phyloP scores from a whole-genome alignment of 2,888 invertebrate genomes.

The Neoaliturus tenellus region DNA sequence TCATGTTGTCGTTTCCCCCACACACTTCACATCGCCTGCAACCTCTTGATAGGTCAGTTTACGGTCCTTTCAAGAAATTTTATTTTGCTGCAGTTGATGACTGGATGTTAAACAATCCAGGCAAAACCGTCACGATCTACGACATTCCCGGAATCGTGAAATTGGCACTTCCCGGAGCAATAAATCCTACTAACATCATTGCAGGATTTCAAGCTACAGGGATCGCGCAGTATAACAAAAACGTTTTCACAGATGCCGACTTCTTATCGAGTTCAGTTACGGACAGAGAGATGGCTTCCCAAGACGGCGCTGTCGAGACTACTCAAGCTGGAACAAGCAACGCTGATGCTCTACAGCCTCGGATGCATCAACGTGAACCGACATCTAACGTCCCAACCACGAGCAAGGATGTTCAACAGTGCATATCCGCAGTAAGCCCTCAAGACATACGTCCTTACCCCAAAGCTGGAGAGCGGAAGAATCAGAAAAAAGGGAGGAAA shows the following conservation, averaged over 20 bases:
- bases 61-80: conserved; percentile 68
- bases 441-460: neutral
- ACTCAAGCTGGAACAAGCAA: neutral
- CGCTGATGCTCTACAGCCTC: neutral
- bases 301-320: neutral
- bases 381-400: neutral
- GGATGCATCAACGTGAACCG: neutral
- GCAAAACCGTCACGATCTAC: conserved; percentile 69
- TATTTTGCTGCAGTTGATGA: conserved; percentile 65
- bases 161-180: conserved; percentile 65
- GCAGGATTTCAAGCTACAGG: conserved; percentile 66
- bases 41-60: conserved; percentile 68
- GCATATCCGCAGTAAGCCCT: neutral
- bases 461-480: neutral
- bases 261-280: conserved; percentile 16
- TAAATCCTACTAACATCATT: conserved; percentile 66
- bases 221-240: conserved; percentile 59
- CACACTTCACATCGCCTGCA: conserved; percentile 70
- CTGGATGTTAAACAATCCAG: conserved; percentile 67
- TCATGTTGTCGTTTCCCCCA: conserved; percentile 69
- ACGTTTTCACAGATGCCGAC: conserved; percentile 18
- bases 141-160: conserved; percentile 67
- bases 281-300: neutral
- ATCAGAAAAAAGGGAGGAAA: neutral
- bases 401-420: neutral